Base-by-base conservation (phyloP, 2,113 vertebrate species). In the Chamaea fasciata region DNA sequence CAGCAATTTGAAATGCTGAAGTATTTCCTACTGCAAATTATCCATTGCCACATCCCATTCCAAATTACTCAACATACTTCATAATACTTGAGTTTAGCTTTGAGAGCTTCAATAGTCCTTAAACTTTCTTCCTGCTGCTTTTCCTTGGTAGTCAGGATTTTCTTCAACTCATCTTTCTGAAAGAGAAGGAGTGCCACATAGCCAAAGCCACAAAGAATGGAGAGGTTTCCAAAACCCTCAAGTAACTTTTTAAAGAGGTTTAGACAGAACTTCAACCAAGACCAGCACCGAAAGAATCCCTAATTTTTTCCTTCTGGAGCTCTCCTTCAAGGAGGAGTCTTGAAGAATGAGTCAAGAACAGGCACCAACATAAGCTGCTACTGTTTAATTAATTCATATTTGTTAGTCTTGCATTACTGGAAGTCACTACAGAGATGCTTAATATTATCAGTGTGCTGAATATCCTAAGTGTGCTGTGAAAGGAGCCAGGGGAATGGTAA, bases 51-150 rank as follows among this genome's bases (percentile, higher is more conserved):
- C 1, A 49, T 50, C 28, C 28, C 47, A 76, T 65, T 60, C 65
- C 63, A 65, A 52, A 65, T 20, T 33, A 62, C 79, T 35, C 68
- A 27, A 97, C 98, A 6, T 91, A 99, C 99, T 99, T 99, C 96
- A 73, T 98, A 98, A 89, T 98, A 99, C 86, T 98, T 98, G 75
- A 98, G 98, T 95, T 99, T 99, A 41, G 98, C 98, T 97, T 98
- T 99, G 90, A 99, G 98, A 35, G 98, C 98, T 77, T 99, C 99
- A 35, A 97, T 96, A 55, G 98, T 98, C 94, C 98, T 98, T 71
- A 98, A 83, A 24, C 98, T 99, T 93, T 99, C 99, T 23, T 99
- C 99, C 73, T 98, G 98, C 44, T 99, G 99, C 96, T 98, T 99
- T 83, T 98, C 98, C 94, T 98, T 98, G 63, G 97, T 83, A 64